Base-by-base conservation (phyloP, 2,113 vertebrate genomes). In the Saguinus midas region DNA sequence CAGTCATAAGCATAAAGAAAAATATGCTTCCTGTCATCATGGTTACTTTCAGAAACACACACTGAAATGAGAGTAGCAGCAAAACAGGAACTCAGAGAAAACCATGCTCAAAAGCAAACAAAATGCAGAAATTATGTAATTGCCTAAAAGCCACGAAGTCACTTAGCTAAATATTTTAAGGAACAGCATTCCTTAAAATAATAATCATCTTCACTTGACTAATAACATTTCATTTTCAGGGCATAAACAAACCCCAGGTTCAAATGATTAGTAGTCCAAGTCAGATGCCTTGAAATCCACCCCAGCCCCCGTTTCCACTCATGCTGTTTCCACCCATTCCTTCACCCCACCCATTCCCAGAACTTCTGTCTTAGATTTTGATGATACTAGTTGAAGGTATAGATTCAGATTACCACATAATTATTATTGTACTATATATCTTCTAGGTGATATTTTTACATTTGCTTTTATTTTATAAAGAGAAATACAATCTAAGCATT, bases 291-390 rank as follows among this genome's bases (percentile, higher is more conserved):
- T 75, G 13, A 73, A n/a, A 79, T 45, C 8, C 23, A 27, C 17
- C 25, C 7, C 21, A 4, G 9, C 14, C 17, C 29, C 66, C 40
- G 61, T 50, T 78, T 80, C 70, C 80, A 27, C 64, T 96, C 43
- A 87, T 37, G 52, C 50, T 78, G 17, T 72, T 61, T 72, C 10
- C 45, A 80, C 87, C 43, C 25, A 27, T 8, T 50, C 37, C 25
- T 83, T 57, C n/a, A 68, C 23, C 35, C 37, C 11, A 16, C 4
- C 9, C 27, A 79, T 64, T 70, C 32, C 25, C n/a, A 96, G 27
- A 97, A 85, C 48, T 66, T 82, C 58, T 58, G 43, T 94, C 87
- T 93, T 45, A 91, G 75, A 86, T 25, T 64, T 25, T 35, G 25
- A 91, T 72, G 20, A 90, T 23, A 80, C 27, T 91, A 37, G 52